These are phyloP conservation scores for Heliconius congener DNA, from an alignment of 1,140 invertebrate genomes.

Conservation along the genomic window DNA sequence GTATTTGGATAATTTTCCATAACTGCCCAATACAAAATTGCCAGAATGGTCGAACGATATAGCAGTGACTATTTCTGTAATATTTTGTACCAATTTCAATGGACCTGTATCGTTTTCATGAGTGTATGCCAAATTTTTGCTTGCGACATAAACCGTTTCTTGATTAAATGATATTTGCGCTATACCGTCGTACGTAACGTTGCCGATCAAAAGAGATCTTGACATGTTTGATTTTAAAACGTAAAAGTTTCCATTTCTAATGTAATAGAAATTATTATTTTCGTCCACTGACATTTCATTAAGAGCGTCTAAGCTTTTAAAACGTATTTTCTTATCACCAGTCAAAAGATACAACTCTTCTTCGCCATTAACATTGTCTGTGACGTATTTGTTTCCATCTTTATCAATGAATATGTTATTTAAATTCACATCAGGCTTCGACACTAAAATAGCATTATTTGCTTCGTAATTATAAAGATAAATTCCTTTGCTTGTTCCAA, in stretches of 20 bases:
- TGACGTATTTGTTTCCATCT: conserved; percentile 67
- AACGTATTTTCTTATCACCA: conserved; percentile 57
- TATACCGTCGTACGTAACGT: conserved; percentile 56
- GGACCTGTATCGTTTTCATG: conserved; percentile 61
- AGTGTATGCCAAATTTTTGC: conserved; percentile 56
- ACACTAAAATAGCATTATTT: conserved; percentile 51
- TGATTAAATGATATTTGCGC: conserved; percentile 66
- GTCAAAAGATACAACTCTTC: conserved; percentile 60
- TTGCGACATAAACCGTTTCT: conserved; percentile 61
- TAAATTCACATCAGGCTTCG: conserved; percentile 49
- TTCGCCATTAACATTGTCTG: conserved; percentile 57
- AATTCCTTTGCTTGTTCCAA: conserved; percentile 64
- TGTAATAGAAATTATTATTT: conserved; percentile 68
- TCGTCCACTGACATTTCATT: conserved; percentile 65
- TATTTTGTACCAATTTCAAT: conserved; percentile 55
- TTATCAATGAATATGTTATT: conserved; percentile 67
- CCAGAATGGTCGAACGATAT: conserved; percentile 63
- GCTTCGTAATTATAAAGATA: conserved; percentile 59
- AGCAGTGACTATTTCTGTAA: conserved; percentile 57
- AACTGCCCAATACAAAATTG: conserved; percentile 59
- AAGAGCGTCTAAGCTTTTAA: conserved; percentile 53
- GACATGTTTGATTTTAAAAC: conserved; percentile 54
- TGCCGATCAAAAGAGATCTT: conserved; percentile 51
- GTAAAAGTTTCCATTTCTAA: conserved; percentile 57
- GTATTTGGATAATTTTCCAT: conserved; percentile 63